Conservation (phyloP, 92 coral and sea anemone genomes). For the Palythoa grandiflora region DNA sequence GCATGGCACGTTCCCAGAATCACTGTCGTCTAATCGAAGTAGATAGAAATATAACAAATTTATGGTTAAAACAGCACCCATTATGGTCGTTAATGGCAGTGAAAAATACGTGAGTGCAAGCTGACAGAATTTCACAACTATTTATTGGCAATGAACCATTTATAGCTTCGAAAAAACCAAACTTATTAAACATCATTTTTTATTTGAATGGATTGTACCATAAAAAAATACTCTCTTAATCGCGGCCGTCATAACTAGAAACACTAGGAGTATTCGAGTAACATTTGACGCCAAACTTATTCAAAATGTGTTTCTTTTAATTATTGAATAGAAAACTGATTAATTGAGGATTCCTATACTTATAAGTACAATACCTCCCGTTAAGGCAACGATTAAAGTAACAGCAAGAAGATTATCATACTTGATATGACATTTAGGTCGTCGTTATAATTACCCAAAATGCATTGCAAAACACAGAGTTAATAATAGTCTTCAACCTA, state of each 20-base stretch:
- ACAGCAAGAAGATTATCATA: slow-evolving; percentile 15
- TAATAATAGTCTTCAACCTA: neutral
- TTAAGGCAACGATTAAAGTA: slow-evolving; percentile 17
- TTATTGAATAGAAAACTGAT: slow-evolving; percentile 8
- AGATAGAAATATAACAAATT: neutral
- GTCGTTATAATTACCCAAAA: neutral
- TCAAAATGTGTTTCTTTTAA: neutral
- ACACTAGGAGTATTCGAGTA: slow-evolving; percentile 4
- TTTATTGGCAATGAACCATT: neutral
- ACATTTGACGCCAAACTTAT: neutral
- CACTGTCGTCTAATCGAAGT: neutral
- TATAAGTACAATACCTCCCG: neutral
- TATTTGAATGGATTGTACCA: neutral
- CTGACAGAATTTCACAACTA: neutral
- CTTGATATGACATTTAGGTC: neutral
- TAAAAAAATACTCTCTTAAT: neutral
- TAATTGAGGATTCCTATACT: neutral
- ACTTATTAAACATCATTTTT: neutral
- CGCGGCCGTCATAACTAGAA: neutral
- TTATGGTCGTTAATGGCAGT: neutral
- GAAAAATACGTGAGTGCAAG: neutral
- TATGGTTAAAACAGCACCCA: neutral
- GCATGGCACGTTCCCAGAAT: no score
- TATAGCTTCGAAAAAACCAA: neutral
- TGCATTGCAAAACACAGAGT: slow-evolving; percentile 17